Evolutionary conservation across 1,140 invertebrate genomes (phyloP).

Genomic region (Drosophila lacertosa): DNA sequence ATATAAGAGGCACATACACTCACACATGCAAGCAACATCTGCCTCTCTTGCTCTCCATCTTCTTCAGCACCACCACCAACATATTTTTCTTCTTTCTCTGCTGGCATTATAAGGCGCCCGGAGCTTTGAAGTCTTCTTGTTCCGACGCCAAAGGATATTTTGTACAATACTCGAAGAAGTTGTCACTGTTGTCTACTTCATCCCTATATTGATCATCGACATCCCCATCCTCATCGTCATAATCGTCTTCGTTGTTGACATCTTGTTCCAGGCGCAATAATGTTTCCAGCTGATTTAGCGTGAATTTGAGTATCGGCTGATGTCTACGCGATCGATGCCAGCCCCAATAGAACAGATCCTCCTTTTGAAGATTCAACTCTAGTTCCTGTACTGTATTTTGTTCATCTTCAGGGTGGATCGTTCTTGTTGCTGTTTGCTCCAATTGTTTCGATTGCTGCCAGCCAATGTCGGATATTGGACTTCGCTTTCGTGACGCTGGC

Average conservation of each 20-base stretch:
- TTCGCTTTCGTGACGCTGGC: not conserved
- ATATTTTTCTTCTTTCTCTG: not conserved
- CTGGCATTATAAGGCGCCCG: not conserved
- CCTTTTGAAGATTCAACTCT: no score
- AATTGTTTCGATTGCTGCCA: not conserved
- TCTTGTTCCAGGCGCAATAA: conserved; percentile 6
- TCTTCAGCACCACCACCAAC: no score
- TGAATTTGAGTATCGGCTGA: conserved; percentile 14
- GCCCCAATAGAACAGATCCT: conserved; percentile 17
- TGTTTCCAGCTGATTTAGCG: conserved; percentile 12
- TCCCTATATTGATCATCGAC: not conserved
- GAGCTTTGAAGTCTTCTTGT: not conserved
- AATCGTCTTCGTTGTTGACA: not conserved
- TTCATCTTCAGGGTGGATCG: no score
- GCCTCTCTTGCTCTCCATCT: not conserved
- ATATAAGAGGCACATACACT: not conserved
- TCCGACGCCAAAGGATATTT: not conserved
- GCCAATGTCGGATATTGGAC: not conserved
- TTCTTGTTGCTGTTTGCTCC: not conserved
- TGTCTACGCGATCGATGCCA: not conserved
- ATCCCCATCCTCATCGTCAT: not conserved
- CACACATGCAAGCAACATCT: not conserved
- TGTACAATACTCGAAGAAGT: not conserved
- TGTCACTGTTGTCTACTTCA: no score
- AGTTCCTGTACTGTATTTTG: not conserved